Percentiles rank a stretch among this genome's conserved stretches.
Evolutionary conservation across 2,113 vertebrate genomes (phyloP).

Genomic region (Arothron firmamentum): DNA sequence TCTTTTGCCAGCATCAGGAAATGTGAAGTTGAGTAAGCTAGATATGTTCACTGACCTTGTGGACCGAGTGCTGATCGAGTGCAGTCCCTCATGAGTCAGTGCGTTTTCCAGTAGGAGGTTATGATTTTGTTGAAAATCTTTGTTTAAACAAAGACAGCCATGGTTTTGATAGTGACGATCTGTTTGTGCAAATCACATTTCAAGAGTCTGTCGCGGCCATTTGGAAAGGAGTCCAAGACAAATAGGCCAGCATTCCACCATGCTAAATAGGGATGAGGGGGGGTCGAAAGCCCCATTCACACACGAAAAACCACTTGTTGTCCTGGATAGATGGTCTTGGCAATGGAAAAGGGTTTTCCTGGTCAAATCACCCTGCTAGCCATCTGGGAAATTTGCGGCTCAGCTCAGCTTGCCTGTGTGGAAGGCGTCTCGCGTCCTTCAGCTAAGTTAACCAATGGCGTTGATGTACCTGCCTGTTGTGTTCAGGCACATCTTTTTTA

Average conservation of each 20-base stretch:
- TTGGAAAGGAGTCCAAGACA: conserved; percentile 36
- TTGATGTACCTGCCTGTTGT: too few species aligned
- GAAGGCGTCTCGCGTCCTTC: too few species aligned
- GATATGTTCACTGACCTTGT: conserved; percentile 27
- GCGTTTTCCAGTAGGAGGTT: conserved; percentile 12
- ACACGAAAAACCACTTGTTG: too few species aligned
- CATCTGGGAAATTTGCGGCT: too few species aligned
- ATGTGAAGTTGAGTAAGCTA: conserved; percentile 17
- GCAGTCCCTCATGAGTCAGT: conserved; percentile 46
- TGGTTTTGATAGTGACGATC: conserved; percentile 1
- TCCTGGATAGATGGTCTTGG: too few species aligned
- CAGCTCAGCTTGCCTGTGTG: too few species aligned
- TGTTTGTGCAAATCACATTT: conserved; percentile 2
- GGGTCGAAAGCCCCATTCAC: too few species aligned
- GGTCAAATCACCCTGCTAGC: too few species aligned
- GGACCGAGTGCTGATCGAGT: conserved; percentile 15
- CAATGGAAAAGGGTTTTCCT: too few species aligned
- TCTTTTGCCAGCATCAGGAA: conserved; percentile 22
- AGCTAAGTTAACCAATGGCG: too few species aligned
- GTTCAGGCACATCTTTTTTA: too few species aligned
- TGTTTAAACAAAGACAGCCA: conserved; percentile 16
- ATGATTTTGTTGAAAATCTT: conserved; percentile 16
- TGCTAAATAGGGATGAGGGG: conserved; percentile 14
- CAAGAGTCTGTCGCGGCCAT: conserved; percentile 23
- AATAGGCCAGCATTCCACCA: conserved; percentile 25